Evolutionary conservation across 2,888 invertebrate genomes (phyloP).

Genomic region (Apotomis betuletana): DNA sequence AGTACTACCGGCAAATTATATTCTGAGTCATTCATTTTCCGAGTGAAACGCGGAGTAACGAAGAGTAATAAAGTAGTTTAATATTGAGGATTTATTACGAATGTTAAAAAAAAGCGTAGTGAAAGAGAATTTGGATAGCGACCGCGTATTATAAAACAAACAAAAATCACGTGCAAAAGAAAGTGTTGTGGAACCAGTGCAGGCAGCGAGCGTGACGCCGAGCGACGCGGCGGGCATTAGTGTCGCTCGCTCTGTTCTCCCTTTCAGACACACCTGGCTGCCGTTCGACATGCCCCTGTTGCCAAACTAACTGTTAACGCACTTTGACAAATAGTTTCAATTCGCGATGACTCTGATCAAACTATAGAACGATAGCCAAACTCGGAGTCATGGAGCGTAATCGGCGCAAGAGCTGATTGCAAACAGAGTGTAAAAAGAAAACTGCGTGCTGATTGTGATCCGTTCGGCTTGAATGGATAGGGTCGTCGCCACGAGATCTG

Average conservation of each 20-base stretch:
- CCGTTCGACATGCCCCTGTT: constrained; percentile 62
- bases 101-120: constrained; percentile 4
- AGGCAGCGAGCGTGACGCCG: constrained; percentile 69
- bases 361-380: constrained; percentile 12
- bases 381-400: constrained; percentile 38
- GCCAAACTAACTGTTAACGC: constrained; percentile 60
- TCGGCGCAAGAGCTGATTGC: constrained; percentile 55
- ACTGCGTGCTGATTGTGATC: constrained; percentile 67
- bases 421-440: constrained; percentile 80
- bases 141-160: constrained; percentile 54
- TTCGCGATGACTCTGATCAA: constrained; percentile 12
- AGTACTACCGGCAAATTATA: neutral
- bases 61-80: constrained; percentile 17
- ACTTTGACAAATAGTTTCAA: constrained; percentile 44
- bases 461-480: constrained; percentile 79
- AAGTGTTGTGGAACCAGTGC: constrained; percentile 69
- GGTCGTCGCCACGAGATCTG: constrained; percentile 77
- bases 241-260: constrained; percentile 66
- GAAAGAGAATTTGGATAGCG: constrained; percentile 31
- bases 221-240: constrained; percentile 66
- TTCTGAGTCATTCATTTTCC: neutral
- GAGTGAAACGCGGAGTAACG: neutral
- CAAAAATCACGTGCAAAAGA: constrained; percentile 75
- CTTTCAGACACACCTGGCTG: constrained; percentile 73
- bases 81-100: constrained; percentile 14